Conservation (phyloP, 2,888 invertebrate genomes). For the Copidosoma aretas region DNA sequence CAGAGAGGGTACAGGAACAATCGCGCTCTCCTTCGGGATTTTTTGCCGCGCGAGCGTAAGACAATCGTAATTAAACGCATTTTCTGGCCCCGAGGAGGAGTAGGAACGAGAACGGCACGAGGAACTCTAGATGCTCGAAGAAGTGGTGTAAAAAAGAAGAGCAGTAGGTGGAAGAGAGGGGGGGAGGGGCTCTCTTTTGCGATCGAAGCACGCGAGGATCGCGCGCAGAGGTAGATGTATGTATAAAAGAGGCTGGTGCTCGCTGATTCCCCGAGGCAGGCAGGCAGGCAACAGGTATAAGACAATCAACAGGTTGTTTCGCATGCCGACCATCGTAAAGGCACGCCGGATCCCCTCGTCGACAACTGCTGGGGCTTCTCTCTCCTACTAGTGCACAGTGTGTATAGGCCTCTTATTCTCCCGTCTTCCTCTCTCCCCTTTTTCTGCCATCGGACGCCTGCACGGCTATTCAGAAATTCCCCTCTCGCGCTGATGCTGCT, state of each 20-base stretch:
- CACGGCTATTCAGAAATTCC: slow-evolving; percentile 37
- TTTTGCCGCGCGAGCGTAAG: too few relatives aligned
- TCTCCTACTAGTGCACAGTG: too few relatives aligned
- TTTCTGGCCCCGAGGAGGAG: neutral
- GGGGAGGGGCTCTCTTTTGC: slow-evolving; percentile 30
- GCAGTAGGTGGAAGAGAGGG: slow-evolving; percentile 21
- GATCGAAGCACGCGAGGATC: slow-evolving; percentile 47
- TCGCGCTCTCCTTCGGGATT: too few relatives aligned
- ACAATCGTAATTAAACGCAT: too few relatives aligned
- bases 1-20: too few relatives aligned
- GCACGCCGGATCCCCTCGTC: slow-evolving; percentile 36
- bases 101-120: too few relatives aligned
- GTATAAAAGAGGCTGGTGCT: neutral
- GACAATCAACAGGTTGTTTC: slow-evolving; percentile 60
- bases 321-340: slow-evolving; percentile 54
- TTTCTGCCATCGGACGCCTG: slow-evolving; percentile 37
- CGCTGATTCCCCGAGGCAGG: neutral
- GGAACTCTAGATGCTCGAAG: neutral
- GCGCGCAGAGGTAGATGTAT: slow-evolving; percentile 45
- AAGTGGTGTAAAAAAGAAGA: neutral
- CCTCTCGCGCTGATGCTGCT: slow-evolving; percentile 20
- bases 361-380: slow-evolving; percentile 14
- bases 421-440: slow-evolving; percentile 22
- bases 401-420: too few relatives aligned
- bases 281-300: slow-evolving; percentile 53